These are phyloP conservation scores for Syritta pipiens DNA, from an alignment of 2,888 invertebrate species.

Conservation along the genomic window DNA sequence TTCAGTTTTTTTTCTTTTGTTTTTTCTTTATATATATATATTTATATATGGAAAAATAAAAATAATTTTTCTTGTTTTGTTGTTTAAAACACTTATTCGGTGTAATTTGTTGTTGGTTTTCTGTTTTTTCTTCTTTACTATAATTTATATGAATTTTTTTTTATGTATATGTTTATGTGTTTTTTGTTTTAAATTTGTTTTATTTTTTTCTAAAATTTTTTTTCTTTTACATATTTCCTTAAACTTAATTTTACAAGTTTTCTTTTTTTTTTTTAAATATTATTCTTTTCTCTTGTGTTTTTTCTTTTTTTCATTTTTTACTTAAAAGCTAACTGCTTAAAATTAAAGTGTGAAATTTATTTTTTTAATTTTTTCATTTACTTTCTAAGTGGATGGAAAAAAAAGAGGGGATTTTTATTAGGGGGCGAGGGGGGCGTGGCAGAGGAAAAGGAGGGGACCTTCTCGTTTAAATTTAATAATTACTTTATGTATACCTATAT, in stretches of 20 bases:
- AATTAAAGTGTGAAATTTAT: constrained; percentile 67
- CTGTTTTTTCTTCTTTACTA: constrained; percentile 41
- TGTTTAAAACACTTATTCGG: constrained; percentile 68
- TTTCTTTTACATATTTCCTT: constrained; percentile 54
- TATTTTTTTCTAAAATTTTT: constrained; percentile 51
- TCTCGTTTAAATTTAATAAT: constrained; percentile 36
- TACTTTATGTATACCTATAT: constrained; percentile 62
- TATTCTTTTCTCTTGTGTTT: constrained; percentile 28
- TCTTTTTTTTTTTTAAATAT: constrained; percentile 45
- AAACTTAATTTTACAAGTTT: constrained; percentile 66
- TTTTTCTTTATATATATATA: constrained; percentile 8
- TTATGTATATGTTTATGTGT: constrained; percentile 62
- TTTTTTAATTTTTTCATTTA: constrained; percentile 22
- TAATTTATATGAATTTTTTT: constrained; percentile 65
- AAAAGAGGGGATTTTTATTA: neutral
- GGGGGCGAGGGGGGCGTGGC: constrained; percentile 20
- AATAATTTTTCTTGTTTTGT: constrained; percentile 40
- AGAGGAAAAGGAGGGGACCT: neutral
- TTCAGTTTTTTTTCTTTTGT: constrained; percentile 14
- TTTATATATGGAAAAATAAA: constrained; percentile 49
- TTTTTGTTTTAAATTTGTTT: constrained; percentile 60
- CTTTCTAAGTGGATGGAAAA: constrained; percentile 57
- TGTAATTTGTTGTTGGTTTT: constrained; percentile 65
- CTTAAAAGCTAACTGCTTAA: constrained; percentile 69
- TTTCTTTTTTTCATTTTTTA: constrained; percentile 33